Conservation (phyloP, 2,888 invertebrate genomes). For the Abrostola tripartita region DNA sequence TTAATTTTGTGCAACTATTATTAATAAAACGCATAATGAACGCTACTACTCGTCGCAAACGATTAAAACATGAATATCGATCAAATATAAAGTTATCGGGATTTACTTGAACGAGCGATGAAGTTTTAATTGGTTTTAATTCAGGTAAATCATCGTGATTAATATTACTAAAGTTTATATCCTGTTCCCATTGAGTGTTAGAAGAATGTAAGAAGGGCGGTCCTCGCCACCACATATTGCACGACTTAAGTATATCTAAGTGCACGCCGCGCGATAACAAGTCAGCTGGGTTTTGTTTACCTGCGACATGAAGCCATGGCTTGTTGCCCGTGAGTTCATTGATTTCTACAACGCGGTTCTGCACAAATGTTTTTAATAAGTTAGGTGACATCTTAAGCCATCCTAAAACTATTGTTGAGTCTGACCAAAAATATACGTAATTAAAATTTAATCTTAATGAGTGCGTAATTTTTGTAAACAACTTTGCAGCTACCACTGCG, state of each 20-base stretch:
- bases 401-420: slow-evolving; percentile 16
- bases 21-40: slow-evolving; percentile 7
- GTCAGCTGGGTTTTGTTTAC: slow-evolving; percentile 7
- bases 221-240: neutral
- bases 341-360: slow-evolving; percentile 15
- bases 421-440: slow-evolving; percentile 17
- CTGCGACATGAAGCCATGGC: slow-evolving; percentile 6
- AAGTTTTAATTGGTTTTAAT: slow-evolving; percentile 1
- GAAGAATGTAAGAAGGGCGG: neutral
- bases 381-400: slow-evolving; percentile 19
- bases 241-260: neutral
- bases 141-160: neutral
- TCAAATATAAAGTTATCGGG: neutral
- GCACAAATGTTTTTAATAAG: slow-evolving; percentile 15
- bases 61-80: slow-evolving; percentile 4
- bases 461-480: neutral
- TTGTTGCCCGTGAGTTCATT: slow-evolving; percentile 5
- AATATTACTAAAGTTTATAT: neutral
- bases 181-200: neutral
- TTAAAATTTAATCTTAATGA: neutral
- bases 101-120: neutral
- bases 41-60: slow-evolving; percentile 7
- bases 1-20: slow-evolving; percentile 1
- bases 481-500: neutral
- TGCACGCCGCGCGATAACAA: slow-evolving; percentile 2